Evolutionary conservation across 2,888 invertebrate genomes (phyloP).

Genomic region (Harpalus rufipes): DNA sequence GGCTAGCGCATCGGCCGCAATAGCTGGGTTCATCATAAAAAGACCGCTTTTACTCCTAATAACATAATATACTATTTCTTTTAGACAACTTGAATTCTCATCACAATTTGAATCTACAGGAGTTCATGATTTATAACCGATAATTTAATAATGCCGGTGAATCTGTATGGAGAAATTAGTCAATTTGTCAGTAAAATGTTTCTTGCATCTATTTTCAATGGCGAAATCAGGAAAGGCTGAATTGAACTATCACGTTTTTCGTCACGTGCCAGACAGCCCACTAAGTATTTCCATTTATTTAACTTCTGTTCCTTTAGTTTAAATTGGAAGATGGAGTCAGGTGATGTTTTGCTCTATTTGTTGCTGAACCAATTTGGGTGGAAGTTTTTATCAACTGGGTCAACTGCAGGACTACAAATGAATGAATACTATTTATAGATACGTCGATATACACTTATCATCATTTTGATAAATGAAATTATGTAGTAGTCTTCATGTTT

Average conservation of each 20-base stretch:
- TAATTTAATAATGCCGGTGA: too few relatives aligned
- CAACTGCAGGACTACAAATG: constrained; percentile 19
- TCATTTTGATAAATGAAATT: constrained; percentile 20
- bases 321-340: constrained; percentile 46
- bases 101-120: too few relatives aligned
- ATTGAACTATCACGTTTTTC: constrained; percentile 8
- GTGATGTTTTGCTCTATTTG: constrained; percentile 46
- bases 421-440: constrained; percentile 36
- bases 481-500: not conserved
- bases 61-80: too few relatives aligned
- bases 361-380: constrained; percentile 34
- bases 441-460: constrained; percentile 20
- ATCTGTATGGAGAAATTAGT: too few relatives aligned
- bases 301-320: constrained; percentile 35
- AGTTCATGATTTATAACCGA: too few relatives aligned
- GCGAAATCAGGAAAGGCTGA: not conserved
- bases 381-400: constrained; percentile 45
- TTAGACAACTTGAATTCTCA: too few relatives aligned
- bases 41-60: too few relatives aligned
- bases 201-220: not conserved
- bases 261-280: constrained; percentile 35
- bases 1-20: too few relatives aligned
- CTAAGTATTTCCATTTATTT: constrained; percentile 48
- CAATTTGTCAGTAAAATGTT: not conserved
- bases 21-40: too few relatives aligned